phyloP scores from a whole-genome alignment of 2,888 invertebrate species.

The Protodeltote pygarga region DNA sequence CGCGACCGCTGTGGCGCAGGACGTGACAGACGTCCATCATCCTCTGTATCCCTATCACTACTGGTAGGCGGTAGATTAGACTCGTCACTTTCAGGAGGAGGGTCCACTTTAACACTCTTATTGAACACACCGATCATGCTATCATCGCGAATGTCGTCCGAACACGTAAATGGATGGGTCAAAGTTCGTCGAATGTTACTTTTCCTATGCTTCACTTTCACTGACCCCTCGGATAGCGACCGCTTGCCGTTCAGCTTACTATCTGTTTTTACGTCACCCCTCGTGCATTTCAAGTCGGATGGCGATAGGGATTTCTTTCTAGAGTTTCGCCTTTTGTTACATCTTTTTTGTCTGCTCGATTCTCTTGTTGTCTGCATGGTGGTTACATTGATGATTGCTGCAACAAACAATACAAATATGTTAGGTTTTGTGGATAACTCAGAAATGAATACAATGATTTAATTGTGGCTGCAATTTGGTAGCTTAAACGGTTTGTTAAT shows the following conservation, averaged over 20 bases:
- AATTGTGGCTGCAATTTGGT: not conserved
- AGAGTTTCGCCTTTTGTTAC: slow-evolving; percentile 81
- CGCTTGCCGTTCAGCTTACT: slow-evolving; percentile 73
- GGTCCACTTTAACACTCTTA: slow-evolving; percentile 67
- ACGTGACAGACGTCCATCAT: slow-evolving; percentile 72
- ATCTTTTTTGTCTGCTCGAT: slow-evolving; percentile 79
- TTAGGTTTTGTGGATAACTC: slow-evolving; percentile 1
- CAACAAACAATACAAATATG: slow-evolving; percentile 50
- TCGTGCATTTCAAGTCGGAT: slow-evolving; percentile 76
- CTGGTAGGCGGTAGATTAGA: slow-evolving; percentile 81
- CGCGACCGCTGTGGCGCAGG: slow-evolving; percentile 69
- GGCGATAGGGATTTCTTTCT: slow-evolving; percentile 85
- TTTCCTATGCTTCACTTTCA: slow-evolving; percentile 82
- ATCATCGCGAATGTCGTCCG: slow-evolving; percentile 73
- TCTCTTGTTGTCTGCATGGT: slow-evolving; percentile 82
- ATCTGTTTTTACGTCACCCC: slow-evolving; percentile 72
- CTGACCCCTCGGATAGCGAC: slow-evolving; percentile 81
- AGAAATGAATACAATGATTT: too few relatives aligned
- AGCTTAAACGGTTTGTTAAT: too few relatives aligned
- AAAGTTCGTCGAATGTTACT: slow-evolving; percentile 82
- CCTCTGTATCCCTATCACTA: slow-evolving; percentile 84
- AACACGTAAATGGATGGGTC: slow-evolving; percentile 80
- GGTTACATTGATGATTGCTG: slow-evolving; percentile 75
- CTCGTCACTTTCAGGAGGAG: slow-evolving; percentile 79
- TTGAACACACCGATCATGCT: slow-evolving; percentile 69